Base-by-base conservation (phyloP, 1,140 invertebrate genomes). In the Potamilus streckersoni region DNA sequence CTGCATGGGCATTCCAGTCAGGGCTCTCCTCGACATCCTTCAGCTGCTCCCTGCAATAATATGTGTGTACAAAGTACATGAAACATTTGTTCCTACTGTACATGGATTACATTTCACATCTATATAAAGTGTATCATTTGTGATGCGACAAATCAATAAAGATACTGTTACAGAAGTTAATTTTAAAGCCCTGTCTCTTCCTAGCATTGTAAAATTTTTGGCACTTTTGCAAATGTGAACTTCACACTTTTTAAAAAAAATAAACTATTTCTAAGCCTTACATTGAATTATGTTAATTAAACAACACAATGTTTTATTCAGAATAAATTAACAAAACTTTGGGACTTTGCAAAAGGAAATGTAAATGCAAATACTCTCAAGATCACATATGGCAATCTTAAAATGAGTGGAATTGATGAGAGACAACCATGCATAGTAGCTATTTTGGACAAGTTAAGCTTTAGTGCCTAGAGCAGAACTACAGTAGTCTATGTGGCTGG, bases 1-100 rank as follows among this genome's bases (percentile, higher is more conserved):
- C 84, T 27, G 75, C 76, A 58, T 79, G 77, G 62, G 80, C 79
- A 63, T 79, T 82, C 84, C 85, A 85, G 61, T 87, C 85, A 72
- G 74, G 81, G 23, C 81, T 67, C 63, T 85, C 85, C 14, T 49
- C 58, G 2, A 61, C 61, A n/a, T 82, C 78, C 63, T 83, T 81
- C 68, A 81, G 78, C 72, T 85, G 82, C 68, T 85, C 84, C 68
- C 84, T 84, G 67, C 17, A 79, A 84, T 56, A 65, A 17, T 27
- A 72, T 58, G 14, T 16, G 16, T 19, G 38, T 49, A 49, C 4
- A 49, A 49, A 0, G 38, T 49, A 49, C 16, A 31, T 20, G 60
- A 59, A 58, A 6, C 13, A 69, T 11, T 23, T 59, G 57, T 27
- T 60, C 15, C 68, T 69, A 58, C 68, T 69, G 38, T 1, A 31